Base-by-base conservation (phyloP, 2,797 vertebrate genomes). In the Lophius americanus region DNA sequence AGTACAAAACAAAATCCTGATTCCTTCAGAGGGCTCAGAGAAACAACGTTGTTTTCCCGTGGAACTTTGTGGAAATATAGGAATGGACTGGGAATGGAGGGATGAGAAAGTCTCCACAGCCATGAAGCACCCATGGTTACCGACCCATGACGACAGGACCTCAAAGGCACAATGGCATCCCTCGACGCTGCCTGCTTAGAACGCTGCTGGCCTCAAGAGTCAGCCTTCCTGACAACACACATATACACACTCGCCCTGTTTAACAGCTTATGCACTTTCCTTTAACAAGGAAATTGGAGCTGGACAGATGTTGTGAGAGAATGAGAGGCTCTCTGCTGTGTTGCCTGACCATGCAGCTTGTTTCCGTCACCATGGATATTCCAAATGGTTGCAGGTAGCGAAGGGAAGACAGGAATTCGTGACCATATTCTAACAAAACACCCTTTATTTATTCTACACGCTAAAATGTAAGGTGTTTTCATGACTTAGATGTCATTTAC, bases 81-180 rank as follows among this genome's bases (percentile, higher is more conserved):
- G 39, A 50, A 79, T 82, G 65, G 78, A 46, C 43, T 57, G 60
- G 61, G 51, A 74, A 74, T 63, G 77, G 57, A 76, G 38, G 58
- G 48, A 68, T 62, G 9, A 57, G 58, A 75, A 58, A 54, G 39
- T 70, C 49, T 82, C 86, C 78, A 78, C 74, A 72, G 85, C 79
- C 81, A 84, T 75, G 66, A 42, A 73, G 81, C 89, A 84, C 79
- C 85, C 93, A 75, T 95, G 85, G 93, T 92, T 92, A 94, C 93
- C 79, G 71, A 88, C 87, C 85, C 87, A 87, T 88, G 89, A 90
- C 36, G 87, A 88, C 79, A 79, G 68, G 78, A 83, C 87, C 89
- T 91, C 72, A 62, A 89, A 89, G 89, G 85, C 70, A 60, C 57
- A 51, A 37, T 14, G 0, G 66, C 68, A 68, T 92, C 93, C 90